These are phyloP conservation scores for Cladopsammia gracilis DNA, from an alignment of 64 coral and sea anemone species.

Conservation along the genomic window DNA sequence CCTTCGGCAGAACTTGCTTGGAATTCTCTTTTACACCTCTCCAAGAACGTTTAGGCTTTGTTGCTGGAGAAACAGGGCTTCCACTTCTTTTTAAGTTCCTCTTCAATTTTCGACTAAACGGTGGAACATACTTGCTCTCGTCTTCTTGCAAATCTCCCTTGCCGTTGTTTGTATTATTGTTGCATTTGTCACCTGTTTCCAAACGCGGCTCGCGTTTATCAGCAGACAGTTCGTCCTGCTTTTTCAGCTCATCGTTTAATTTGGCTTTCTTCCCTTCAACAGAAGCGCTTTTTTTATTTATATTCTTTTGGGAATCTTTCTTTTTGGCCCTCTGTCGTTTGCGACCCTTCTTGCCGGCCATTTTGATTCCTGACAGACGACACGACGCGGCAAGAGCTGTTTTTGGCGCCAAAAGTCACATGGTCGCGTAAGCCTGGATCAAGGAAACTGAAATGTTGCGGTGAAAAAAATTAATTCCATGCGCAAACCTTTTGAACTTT, in stretches of 20 bases:
- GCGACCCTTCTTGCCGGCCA: conserved; percentile 21
- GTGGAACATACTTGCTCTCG: conserved; percentile 22
- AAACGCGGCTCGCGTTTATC: background rate
- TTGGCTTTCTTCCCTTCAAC: conserved; percentile 16
- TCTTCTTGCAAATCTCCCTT: background rate
- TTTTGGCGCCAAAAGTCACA: conserved; percentile 12
- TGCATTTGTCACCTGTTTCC: background rate
- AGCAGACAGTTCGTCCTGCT: background rate
- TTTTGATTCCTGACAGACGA: background rate
- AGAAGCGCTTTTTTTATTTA: background rate
- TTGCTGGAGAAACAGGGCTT: background rate
- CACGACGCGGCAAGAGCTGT: background rate
- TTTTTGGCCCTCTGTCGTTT: conserved; percentile 9
- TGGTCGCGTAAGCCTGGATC: conserved; percentile 1
- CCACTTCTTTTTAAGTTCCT: background rate
- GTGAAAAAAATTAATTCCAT: too few species aligned
- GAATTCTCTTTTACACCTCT: background rate
- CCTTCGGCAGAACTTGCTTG: background rate
- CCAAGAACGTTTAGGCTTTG: background rate
- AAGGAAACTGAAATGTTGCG: too few species aligned
- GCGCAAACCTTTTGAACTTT: too few species aligned
- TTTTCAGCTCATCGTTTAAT: background rate
- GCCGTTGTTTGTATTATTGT: background rate
- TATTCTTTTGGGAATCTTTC: background rate
- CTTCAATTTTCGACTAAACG: conserved; percentile 7